Percentiles rank a stretch among this genome's conserved stretches.
phyloP scores from a whole-genome alignment of 2,113 vertebrate species.

The Numida meleagris region DNA sequence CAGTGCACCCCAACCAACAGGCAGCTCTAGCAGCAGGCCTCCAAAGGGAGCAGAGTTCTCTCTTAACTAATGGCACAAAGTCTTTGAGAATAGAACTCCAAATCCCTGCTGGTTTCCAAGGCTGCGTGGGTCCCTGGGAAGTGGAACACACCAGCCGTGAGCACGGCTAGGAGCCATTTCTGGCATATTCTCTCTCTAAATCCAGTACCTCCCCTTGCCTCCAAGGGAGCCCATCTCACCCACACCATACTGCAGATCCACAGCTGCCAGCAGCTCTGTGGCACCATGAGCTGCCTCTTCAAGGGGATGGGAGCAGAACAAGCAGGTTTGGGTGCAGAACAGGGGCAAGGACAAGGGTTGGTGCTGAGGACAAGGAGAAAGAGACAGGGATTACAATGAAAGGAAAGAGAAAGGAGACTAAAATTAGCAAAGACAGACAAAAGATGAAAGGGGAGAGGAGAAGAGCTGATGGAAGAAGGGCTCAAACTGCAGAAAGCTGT shows the following conservation, averaged over 20 bases:
- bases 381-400: neutral
- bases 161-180: neutral
- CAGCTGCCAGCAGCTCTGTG: neutral
- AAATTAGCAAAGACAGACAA: neutral
- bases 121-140: neutral
- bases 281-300: neutral
- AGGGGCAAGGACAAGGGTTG: neutral
- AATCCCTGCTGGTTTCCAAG: neutral
- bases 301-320: neutral
- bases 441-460: neutral
- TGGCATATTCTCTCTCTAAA: neutral
- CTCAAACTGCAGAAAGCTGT: neutral
- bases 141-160: neutral
- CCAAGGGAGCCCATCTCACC: slow-evolving; percentile 7
- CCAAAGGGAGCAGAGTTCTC: neutral
- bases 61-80: neutral
- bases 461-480: neutral
- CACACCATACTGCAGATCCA: neutral
- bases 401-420: neutral
- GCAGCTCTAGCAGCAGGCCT: neutral
- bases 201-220: neutral
- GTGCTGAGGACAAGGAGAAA: neutral
- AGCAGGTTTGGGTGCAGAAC: neutral
- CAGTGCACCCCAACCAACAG: neutral
- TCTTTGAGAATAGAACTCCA: neutral